Base-by-base conservation (phyloP, 1,140 invertebrate genomes). In the Caenorhabditis tropicalis region DNA sequence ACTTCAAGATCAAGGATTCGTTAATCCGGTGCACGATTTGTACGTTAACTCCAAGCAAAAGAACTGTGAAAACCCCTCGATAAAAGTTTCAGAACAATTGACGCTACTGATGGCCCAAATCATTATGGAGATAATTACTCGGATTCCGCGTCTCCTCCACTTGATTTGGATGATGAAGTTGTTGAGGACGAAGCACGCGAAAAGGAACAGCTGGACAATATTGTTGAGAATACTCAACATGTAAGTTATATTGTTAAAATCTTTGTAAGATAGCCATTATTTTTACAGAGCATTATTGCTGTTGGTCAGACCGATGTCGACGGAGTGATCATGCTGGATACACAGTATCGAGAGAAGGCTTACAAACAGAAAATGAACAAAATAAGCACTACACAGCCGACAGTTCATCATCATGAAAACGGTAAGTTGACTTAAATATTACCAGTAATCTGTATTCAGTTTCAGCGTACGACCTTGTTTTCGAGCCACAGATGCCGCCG, bases 251-350 rank as follows among this genome's bases (percentile, higher is more conserved):
- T 27, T 27, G 19, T 0, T 19, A 51, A 51, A 19, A 12, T 12
- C 16, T n/a, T 10, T 51, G 6, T 5, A 56, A 56, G 6, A 24
- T 21, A 5, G 9, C 51, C 4, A 56, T 5, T 56, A 6, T 27
- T 4, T 56, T 74, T 74, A 0, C 65, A 74, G 65, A 74, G 65
- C 65, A 74, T 74, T 36, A 74, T 74, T n/a, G 65, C 65, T 21
- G 36, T 74, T 21, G 65, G 65, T 9, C 65, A 74, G 24, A 74
- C 65, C 65, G 65, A 74, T 21, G 36, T 74, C 2, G 65, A 74
- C n/a, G 65, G 65, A 7, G 65, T 74, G 7, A 74, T 74, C 21
- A 74, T 74, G 65, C 7, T 24, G 36, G 65, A 74, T 43, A 43
- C 36, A 24, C 36, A 43, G n/a, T 12, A 74, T 24, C 65, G 65